Percentiles rank a stretch among this genome's conserved stretches.
These are phyloP conservation scores for Setophaga coronata DNA, from an alignment of 2,113 vertebrate species.

Conservation along the genomic window DNA sequence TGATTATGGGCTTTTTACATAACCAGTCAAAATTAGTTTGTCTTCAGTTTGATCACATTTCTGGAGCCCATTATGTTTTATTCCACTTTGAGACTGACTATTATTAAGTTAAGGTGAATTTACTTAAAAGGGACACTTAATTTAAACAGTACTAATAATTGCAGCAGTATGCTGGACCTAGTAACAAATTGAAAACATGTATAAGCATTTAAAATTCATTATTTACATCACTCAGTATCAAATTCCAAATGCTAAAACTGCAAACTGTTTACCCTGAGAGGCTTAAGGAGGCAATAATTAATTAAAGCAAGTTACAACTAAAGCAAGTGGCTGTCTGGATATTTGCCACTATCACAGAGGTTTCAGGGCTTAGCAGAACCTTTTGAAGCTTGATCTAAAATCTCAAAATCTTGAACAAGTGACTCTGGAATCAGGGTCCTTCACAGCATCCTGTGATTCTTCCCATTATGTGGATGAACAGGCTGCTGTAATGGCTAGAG, in stretches of 20 bases:
- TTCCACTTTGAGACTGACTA: not conserved
- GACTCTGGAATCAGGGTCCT: not conserved
- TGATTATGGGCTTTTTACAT: slow-evolving; percentile 26
- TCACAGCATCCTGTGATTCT: not conserved
- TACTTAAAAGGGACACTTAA: not conserved
- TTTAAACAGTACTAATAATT: not conserved
- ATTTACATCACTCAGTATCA: not conserved
- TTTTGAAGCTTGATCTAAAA: not conserved
- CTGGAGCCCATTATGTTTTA: not conserved
- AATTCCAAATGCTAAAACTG: not conserved
- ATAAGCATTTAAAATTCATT: not conserved
- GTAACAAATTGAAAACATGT: not conserved
- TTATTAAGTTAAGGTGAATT: not conserved
- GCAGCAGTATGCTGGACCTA: not conserved
- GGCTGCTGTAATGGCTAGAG: not conserved
- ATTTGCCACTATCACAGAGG: not conserved
- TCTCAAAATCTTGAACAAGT: not conserved
- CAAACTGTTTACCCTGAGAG: not conserved
- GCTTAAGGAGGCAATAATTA: not conserved
- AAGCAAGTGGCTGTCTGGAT: not conserved
- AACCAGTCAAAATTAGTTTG: slow-evolving; percentile 26
- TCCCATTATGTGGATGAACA: not conserved
- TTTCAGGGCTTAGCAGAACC: not conserved
- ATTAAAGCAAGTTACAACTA: not conserved
- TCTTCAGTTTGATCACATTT: not conserved